Evolutionary conservation across 1,140 invertebrate genomes (phyloP).

Genomic region (Lepeophtheirus salmonis): DNA sequence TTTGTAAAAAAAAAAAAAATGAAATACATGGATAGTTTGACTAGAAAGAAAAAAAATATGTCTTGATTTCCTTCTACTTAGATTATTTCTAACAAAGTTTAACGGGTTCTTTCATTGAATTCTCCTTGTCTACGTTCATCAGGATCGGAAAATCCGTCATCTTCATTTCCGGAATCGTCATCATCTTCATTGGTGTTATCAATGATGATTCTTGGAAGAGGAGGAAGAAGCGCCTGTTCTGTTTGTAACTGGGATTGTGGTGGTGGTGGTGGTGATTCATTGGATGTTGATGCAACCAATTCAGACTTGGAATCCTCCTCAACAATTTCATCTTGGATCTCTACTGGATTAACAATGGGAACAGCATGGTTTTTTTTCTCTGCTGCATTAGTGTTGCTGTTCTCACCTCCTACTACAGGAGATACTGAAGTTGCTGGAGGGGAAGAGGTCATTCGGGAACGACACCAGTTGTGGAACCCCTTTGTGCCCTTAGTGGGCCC

Average conservation of each 20-base stretch:
- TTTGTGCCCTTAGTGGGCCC: slow-evolving; percentile 56
- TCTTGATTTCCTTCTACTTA: neutral
- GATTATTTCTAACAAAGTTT: neutral
- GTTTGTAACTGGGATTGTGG: neutral
- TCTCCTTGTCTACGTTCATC: too few relatives aligned
- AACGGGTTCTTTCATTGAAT: neutral
- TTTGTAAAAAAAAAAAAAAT: too few relatives aligned
- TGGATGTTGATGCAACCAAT: neutral
- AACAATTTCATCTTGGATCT: too few relatives aligned
- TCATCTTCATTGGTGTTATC: neutral
- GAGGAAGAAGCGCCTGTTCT: neutral
- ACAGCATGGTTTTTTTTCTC: neutral
- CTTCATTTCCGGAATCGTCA: neutral
- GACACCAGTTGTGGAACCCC: slow-evolving; percentile 38
- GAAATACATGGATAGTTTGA: too few relatives aligned
- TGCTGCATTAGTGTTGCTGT: neutral
- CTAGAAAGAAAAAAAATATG: neutral
- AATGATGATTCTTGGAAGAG: neutral
- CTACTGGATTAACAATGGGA: neutral
- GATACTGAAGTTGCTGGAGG: neutral
- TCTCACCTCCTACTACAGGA: too few relatives aligned
- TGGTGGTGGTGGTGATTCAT: neutral
- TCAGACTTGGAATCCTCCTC: too few relatives aligned
- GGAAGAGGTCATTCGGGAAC: slow-evolving; percentile 9
- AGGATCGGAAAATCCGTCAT: neutral